A percentile compares a stretch with the other conserved stretches of the same genome.
Evolutionary conservation across 1,140 invertebrate species (phyloP).

Genomic region (Drosophila albomicans): DNA sequence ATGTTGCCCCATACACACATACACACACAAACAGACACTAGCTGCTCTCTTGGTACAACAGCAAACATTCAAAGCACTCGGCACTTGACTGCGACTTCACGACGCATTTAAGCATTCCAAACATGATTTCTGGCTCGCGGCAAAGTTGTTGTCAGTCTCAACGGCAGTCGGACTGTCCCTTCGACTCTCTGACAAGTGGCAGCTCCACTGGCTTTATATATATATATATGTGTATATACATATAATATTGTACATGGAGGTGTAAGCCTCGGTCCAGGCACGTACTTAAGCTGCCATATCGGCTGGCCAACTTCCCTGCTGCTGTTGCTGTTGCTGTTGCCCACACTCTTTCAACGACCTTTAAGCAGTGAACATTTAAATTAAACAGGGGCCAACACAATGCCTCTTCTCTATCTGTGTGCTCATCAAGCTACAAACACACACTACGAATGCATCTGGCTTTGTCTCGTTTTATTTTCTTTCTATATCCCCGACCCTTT

Average conservation of each 20-base stretch:
- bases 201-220: conserved; percentile 18
- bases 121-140: conserved; percentile 74
- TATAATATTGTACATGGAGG: conserved; percentile 29
- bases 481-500: conserved; percentile 43
- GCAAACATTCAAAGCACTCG: conserved; percentile 9
- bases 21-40: neutral
- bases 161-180: conserved; percentile 2
- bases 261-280: conserved; percentile 57
- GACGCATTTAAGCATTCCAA: conserved; percentile 71
- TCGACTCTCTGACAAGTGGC: conserved; percentile 35
- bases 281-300: conserved; percentile 76
- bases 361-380: conserved; percentile 58
- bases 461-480: conserved; percentile 62
- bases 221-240: neutral
- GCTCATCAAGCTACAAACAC: conserved; percentile 12
- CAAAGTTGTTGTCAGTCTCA: conserved; percentile 49
- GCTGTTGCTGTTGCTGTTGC: neutral
- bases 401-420: conserved; percentile 12
- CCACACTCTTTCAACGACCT: conserved; percentile 16
- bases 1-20: conserved; percentile 33
- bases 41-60: neutral
- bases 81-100: conserved; percentile 60
- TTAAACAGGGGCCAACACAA: conserved; percentile 46
- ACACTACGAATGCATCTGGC: conserved; percentile 25
- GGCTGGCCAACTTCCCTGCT: conserved; percentile 39